These are phyloP conservation scores for Agelaius tricolor DNA, from an alignment of 2,113 vertebrate genomes.

Conservation along the genomic window DNA sequence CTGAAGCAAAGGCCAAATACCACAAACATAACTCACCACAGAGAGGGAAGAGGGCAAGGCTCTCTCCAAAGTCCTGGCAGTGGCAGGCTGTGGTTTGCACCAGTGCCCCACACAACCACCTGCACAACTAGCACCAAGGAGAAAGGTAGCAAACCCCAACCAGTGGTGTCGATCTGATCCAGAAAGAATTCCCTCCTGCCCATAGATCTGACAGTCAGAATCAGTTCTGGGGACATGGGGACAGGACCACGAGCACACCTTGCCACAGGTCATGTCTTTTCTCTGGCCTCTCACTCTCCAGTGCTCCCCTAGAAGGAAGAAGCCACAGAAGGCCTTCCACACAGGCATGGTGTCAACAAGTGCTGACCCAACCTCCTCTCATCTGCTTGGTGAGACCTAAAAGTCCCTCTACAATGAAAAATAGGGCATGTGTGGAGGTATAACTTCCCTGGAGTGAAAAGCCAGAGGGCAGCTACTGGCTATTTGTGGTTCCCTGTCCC, in stretches of 20 bases:
- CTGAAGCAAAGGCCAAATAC: not conserved
- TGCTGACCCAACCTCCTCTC: not conserved
- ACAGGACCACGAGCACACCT: accelerated
- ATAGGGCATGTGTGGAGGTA: not conserved
- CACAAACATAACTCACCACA: not conserved
- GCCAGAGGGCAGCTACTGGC: not conserved
- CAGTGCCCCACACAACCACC: not conserved
- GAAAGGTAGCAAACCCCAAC: not conserved
- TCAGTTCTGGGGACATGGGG: accelerated
- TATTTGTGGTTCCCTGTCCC: not conserved
- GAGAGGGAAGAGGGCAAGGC: not conserved
- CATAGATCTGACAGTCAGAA: not conserved
- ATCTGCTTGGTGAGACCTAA: not conserved
- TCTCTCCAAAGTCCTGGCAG: not conserved
- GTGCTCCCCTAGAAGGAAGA: not conserved
- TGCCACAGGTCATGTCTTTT: not conserved
- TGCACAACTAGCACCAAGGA: not conserved
- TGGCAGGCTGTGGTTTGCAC: not conserved
- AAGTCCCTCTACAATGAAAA: not conserved
- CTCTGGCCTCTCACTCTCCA: not conserved
- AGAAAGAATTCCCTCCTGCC: not conserved
- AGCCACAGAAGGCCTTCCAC: not conserved
- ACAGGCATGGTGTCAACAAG: not conserved
- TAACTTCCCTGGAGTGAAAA: not conserved
- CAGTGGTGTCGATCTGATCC: not conserved